Percentiles rank a stretch among this genome's conserved stretches.
phyloP scores from a whole-genome alignment of 2,888 invertebrate genomes.

The Himalopsyche tibetana region DNA sequence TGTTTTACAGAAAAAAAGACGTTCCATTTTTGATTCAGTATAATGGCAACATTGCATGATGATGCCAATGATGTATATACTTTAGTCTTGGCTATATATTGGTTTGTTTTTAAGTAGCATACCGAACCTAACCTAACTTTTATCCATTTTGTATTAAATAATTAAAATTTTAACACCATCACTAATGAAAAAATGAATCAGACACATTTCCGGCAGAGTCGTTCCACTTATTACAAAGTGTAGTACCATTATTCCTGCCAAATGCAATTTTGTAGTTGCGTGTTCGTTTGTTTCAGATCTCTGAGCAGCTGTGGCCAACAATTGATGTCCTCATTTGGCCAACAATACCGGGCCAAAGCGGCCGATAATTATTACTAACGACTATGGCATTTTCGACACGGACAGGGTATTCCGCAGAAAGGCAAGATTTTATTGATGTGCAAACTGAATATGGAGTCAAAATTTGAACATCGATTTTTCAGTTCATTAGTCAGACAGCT shows the following conservation, averaged over 20 bases:
- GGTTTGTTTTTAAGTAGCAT: no score
- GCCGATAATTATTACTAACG: slow-evolving; percentile 10
- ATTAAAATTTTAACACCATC: no score
- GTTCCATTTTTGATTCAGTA: slow-evolving; percentile 10
- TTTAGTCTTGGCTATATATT: no score
- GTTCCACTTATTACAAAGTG: background rate
- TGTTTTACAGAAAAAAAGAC: slow-evolving; percentile 23
- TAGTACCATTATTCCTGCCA: background rate
- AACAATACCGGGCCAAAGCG: slow-evolving; percentile 6
- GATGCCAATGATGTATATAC: background rate
- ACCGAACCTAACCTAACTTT: no score
- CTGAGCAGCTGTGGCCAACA: slow-evolving; percentile 38
- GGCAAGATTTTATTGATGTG: no score
- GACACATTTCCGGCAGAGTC: background rate
- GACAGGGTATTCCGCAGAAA: background rate
- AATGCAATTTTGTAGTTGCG: background rate
- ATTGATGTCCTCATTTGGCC: slow-evolving; percentile 36
- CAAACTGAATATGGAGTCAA: no score
- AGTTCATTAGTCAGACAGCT: no score
- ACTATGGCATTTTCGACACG: background rate
- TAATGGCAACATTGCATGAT: slow-evolving; percentile 5
- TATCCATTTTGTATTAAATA: no score
- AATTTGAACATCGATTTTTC: no score
- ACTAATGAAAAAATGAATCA: background rate
- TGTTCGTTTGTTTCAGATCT: background rate